Percentiles rank a stretch among this genome's conserved stretches.
Conservation (phyloP, 2,797 vertebrate genomes). For the Syndactyla subalaris region DNA sequence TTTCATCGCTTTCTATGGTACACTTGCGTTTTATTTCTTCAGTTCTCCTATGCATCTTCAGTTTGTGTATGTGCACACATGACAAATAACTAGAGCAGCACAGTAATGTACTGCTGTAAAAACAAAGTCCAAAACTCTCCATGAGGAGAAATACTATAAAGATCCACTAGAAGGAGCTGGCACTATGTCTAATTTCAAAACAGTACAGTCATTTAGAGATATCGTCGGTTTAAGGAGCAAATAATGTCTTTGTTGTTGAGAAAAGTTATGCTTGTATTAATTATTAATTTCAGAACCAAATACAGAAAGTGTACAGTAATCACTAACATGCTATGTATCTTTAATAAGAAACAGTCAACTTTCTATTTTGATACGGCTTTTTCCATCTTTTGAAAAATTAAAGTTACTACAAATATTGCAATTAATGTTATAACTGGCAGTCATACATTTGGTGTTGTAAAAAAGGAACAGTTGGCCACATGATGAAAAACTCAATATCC, state of each 20-base stretch:
- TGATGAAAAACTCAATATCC: not conserved
- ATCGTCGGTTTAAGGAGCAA: not conserved
- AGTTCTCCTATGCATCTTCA: not conserved
- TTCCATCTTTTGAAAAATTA: not conserved
- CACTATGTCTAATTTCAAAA: not conserved
- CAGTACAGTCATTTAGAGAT: not conserved
- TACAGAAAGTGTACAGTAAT: not conserved
- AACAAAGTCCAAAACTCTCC: not conserved
- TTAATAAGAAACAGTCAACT: not conserved
- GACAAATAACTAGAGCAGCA: not conserved
- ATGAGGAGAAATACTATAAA: not conserved
- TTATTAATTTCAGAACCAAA: not conserved
- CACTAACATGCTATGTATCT: fast-evolving
- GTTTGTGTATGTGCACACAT: fast-evolving
- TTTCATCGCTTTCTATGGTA: not conserved
- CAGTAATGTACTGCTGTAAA: not conserved
- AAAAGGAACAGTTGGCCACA: not conserved
- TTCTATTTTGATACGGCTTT: not conserved
- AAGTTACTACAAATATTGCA: not conserved
- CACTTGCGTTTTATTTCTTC: not conserved
- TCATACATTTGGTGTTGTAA: not conserved
- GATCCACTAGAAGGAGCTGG: constrained; percentile 49
- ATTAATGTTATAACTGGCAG: not conserved
- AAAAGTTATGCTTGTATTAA: not conserved
- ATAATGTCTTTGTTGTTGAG: not conserved